These are phyloP conservation scores for Cryptocheilus praepositus DNA, from an alignment of 2,888 invertebrate species.

Conservation along the genomic window DNA sequence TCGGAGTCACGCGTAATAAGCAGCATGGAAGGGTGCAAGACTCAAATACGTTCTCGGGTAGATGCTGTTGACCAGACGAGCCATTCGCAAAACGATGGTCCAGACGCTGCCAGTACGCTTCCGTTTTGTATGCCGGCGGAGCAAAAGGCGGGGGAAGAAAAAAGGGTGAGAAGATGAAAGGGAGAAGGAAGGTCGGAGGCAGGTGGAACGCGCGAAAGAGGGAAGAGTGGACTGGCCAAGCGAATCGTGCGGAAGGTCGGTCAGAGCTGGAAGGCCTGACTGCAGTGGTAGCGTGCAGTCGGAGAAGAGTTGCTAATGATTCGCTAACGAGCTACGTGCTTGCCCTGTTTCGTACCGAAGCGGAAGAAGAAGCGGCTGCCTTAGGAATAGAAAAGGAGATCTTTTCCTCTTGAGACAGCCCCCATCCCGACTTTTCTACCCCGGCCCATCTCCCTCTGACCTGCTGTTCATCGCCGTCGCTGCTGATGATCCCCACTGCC, in stretches of 20 bases:
- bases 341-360: conserved; percentile 49
- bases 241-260: conserved; percentile 23
- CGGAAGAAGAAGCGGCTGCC: conserved; percentile 28
- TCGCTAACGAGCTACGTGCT: conserved; percentile 69
- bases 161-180: background rate
- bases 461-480: background rate
- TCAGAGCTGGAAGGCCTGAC: conserved; percentile 22
- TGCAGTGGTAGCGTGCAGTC: conserved; percentile 41
- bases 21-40: no score
- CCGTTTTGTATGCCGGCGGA: conserved; percentile 5
- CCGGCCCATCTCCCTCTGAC: background rate
- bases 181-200: background rate
- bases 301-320: conserved; percentile 65
- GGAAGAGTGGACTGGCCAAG: background rate
- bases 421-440: conserved; percentile 10
- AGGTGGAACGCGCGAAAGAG: conserved; percentile 9
- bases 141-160: conserved; percentile 7
- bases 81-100: conserved; percentile 1
- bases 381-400: conserved; percentile 31
- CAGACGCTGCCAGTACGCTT: background rate
- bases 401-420: conserved; percentile 40
- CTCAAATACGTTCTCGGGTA: background rate
- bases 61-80: background rate
- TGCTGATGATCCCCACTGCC: background rate
- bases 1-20: no score